These are phyloP conservation scores for Dryobota labecula DNA, from an alignment of 2,888 invertebrate genomes.

Conservation along the genomic window DNA sequence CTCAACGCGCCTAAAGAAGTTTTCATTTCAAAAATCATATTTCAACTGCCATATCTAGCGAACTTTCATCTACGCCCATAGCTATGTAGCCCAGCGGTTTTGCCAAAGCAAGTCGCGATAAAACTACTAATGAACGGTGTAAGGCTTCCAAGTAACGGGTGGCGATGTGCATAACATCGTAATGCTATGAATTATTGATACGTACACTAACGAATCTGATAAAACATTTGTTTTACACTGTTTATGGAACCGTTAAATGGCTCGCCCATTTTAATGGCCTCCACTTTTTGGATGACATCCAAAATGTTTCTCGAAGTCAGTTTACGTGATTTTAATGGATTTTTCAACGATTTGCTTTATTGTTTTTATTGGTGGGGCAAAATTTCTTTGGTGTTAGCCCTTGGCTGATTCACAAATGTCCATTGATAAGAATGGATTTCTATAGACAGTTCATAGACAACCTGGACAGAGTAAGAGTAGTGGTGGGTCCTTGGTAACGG, in stretches of 20 bases:
- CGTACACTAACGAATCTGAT: constrained; percentile 83
- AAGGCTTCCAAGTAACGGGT: constrained; percentile 90
- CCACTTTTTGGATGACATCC: constrained; percentile 69
- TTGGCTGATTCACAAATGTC: constrained; percentile 8
- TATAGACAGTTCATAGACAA: too few relatives aligned
- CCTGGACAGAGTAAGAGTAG: too few relatives aligned
- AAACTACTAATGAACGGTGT: constrained; percentile 89
- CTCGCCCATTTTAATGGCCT: constrained; percentile 71
- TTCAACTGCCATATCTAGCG: constrained; percentile 63
- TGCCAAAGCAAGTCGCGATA: constrained; percentile 88
- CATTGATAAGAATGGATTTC: too few relatives aligned
- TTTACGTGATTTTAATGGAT: constrained; percentile 72
- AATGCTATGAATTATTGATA: constrained; percentile 89
- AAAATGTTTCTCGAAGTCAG: constrained; percentile 66
- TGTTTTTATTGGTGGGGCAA: constrained; percentile 35
- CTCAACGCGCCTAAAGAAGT: too few relatives aligned
- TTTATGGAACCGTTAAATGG: constrained; percentile 81
- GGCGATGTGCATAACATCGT: constrained; percentile 85
- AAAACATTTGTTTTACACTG: constrained; percentile 86
- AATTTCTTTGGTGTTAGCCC: constrained; percentile 2
- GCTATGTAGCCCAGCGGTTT: constrained; percentile 89
- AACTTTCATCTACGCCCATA: constrained; percentile 70
- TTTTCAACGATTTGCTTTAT: constrained; percentile 57
- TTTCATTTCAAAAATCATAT: constrained; percentile 6
- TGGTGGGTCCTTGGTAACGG: too few relatives aligned